phyloP scores from a whole-genome alignment of 1,140 invertebrate species.

The Nylanderia fulva region DNA sequence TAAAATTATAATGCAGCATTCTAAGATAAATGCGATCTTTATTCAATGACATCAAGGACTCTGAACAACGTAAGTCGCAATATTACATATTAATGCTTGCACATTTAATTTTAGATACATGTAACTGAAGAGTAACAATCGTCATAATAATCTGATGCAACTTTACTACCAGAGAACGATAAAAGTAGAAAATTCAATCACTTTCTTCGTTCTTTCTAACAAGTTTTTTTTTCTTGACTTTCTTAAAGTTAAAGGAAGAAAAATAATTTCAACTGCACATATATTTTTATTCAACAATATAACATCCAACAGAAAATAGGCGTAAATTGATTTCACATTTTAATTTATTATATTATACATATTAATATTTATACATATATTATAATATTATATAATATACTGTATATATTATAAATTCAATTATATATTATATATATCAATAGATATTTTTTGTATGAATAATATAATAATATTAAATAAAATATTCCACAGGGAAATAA shows the following conservation, averaged over 20 bases:
- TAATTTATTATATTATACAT: too few relatives aligned
- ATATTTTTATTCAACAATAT: background rate
- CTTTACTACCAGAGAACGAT: background rate
- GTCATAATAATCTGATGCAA: slow-evolving; percentile 25
- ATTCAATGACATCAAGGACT: slow-evolving; percentile 42
- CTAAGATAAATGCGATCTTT: slow-evolving; percentile 44
- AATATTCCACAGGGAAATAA: too few relatives aligned
- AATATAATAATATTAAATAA: too few relatives aligned
- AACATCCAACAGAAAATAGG: background rate
- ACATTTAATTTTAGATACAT: slow-evolving; percentile 39
- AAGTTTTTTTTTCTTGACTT: background rate
- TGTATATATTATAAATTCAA: too few relatives aligned
- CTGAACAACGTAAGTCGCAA: slow-evolving; percentile 26
- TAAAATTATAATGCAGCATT: slow-evolving; percentile 5
- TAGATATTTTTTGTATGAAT: background rate
- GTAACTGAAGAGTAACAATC: background rate
- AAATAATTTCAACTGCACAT: background rate
- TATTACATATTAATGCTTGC: slow-evolving; percentile 47
- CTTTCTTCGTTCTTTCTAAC: background rate
- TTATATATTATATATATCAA: too few relatives aligned
- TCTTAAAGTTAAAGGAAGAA: background rate
- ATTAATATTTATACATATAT: background rate
- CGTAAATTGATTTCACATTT: too few relatives aligned
- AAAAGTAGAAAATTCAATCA: background rate
- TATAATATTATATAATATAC: background rate